Evolutionary conservation across 2,888 invertebrate species (phyloP), one percentile per base, ranked within the genome.

Genomic region (Cantharis lateralis): DNA sequence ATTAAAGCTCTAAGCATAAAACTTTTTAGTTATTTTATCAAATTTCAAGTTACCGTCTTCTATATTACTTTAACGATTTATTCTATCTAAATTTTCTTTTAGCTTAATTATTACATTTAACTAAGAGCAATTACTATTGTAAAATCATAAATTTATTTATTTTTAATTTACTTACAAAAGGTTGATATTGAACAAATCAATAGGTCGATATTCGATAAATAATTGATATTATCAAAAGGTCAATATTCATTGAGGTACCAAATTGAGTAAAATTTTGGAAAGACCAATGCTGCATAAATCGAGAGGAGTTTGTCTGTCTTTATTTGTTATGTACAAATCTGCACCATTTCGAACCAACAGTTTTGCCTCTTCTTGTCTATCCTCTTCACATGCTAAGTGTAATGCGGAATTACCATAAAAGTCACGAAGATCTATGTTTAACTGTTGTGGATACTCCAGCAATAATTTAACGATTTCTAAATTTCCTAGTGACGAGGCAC

Each of bases 361-460:
- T 82, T 91, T 89, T 9, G 94, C 93, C 81, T 91, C 93, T 76
- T 93, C 91, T 81, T 91, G 90, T 80, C 94, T 90, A 82, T 93
- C 92, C 87, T 96, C 96, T 87, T 96, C 95, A 88, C 95, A 95
- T 3, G 95, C 94, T 79, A 95, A 90, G 88, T 96, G 95, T 91
- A 96, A 87, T 63, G 96, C 91, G 16, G 95, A 93, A 85, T 94
- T 94, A 26, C 95, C 95, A 83, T 93, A 93, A 61, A 88, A 88
- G 87, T 96, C 96, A 82, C 88, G 89, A 20, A 89, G 83, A 87
- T 95, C 89, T 15, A 93, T 87, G 80, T 90, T 88, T 15, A 90
- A 81, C 13, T 90, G 86, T 28, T 90, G 88, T 75, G 91, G 89
- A 80, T 89, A 87, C 68, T 90, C 88, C 32, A 96, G 83, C 7